phyloP scores from a whole-genome alignment of 2,113 vertebrate genomes.

The Elephantulus edwardii region DNA sequence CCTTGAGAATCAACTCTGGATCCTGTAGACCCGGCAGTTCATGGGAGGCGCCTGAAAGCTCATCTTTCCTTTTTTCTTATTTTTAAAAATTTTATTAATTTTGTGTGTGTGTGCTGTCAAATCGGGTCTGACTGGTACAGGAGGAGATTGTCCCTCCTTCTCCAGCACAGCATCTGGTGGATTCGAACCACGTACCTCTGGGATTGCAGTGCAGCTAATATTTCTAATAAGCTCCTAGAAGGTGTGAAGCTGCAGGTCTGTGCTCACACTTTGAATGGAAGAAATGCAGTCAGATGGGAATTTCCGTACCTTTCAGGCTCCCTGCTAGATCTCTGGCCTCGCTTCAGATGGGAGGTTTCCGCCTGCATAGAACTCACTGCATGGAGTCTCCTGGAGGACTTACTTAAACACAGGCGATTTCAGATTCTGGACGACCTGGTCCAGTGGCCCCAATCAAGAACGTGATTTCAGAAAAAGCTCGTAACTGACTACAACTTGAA shows the following conservation, averaged over 20 bases:
- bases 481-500: not conserved
- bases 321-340: not conserved
- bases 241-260: not conserved
- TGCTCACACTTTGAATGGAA: not conserved
- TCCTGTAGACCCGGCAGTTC: not conserved
- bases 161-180: too few species aligned
- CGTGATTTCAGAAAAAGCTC: constrained; percentile 8
- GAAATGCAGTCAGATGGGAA: not conserved
- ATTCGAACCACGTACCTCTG: too few species aligned
- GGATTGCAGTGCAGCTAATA: too few species aligned
- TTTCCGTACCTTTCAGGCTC: not conserved
- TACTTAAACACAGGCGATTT: not conserved
- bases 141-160: too few species aligned
- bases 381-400: not conserved
- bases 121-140: too few species aligned
- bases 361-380: not conserved
- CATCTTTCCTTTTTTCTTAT: too few species aligned
- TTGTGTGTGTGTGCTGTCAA: too few species aligned
- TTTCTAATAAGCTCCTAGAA: not conserved
- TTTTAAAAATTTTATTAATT: too few species aligned
- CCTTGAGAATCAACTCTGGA: not conserved
- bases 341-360: not conserved
- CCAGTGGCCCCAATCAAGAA: not conserved
- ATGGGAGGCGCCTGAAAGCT: not conserved
- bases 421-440: not conserved